Base-by-base conservation (phyloP, 2,797 vertebrate species). In the Centroberyx gerrardi region DNA sequence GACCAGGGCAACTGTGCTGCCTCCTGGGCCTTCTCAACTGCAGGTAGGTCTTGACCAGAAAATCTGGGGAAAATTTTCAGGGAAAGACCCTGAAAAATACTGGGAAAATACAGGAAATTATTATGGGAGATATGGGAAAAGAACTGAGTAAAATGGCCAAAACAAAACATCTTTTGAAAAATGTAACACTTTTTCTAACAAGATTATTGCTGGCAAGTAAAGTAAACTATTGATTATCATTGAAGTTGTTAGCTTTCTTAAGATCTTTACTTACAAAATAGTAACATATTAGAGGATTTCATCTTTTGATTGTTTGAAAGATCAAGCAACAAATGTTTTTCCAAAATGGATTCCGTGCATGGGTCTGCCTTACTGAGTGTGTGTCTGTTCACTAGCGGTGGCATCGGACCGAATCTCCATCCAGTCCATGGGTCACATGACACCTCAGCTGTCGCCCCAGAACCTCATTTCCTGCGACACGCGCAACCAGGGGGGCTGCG, bases 361-460 rank as follows among this genome's bases (percentile, higher is more conserved):
- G 22, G 22, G 13, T 68, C 12, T 52, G 1, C 82, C 8, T 54
- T 33, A 13, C 40, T 36, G 8, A 33, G 3, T 48, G 3, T 74
- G 1, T 42, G 27, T 27, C 0, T 74, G 54, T 71, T 31, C 0
- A 12, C 54, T 6, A 99, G 98, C 97, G 3, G 97, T 99, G 71
- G 98, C 98, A 12, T 99, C 98, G 0, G 98, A 99, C 90, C 94
- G 97, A 18, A 98, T 99, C 90, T 96, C 98, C 52, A 99, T 99
- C 92, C 98, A 99, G 82, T 99, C 98, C 12, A 96, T 99, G 98
- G 98, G 98, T 46, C 97, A 99, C 94, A 98, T 99, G 98, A 97
- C 95, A 0, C 97, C 97, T 1, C 93, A 96, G 75, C 93, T 99
- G 52, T 99, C 98, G 0, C 98, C 98, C 1, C 98, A 99, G 91